A percentile compares a stretch with the other conserved stretches of the same genome.
phyloP scores from a whole-genome alignment of 2,797 vertebrate species.

The Mormyrus hasselquistii region DNA sequence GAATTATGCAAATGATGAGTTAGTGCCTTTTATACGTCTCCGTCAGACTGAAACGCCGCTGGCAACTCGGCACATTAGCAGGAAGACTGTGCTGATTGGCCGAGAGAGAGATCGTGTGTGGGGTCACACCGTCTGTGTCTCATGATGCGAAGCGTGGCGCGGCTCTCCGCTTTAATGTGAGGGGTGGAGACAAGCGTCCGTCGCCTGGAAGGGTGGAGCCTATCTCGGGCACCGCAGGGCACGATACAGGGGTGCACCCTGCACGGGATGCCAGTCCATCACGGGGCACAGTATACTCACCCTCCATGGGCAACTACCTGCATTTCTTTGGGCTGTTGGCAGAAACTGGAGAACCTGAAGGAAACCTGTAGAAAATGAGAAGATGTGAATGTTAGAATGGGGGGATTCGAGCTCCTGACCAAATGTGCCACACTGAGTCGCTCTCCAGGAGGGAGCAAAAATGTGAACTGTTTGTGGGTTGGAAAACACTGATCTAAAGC shows the following conservation, averaged over 20 bases:
- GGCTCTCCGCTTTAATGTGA: neutral
- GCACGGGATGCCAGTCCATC: neutral
- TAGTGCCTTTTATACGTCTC: neutral
- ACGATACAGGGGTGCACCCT: neutral
- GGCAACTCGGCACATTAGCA: constrained; percentile 7
- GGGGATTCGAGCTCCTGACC: neutral
- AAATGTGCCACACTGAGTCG: neutral
- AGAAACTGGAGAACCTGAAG: neutral
- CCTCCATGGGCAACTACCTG: neutral
- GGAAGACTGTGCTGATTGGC: neutral
- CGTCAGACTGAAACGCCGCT: neutral
- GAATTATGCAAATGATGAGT: constrained; percentile 19
- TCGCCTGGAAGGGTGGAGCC: neutral
- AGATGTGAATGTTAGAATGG: neutral
- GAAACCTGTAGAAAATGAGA: neutral
- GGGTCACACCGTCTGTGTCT: neutral
- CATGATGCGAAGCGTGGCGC: neutral
- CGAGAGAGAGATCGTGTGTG: neutral
- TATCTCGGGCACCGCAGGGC: neutral
- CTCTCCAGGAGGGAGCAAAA: neutral
- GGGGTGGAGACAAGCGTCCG: neutral
- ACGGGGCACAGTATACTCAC: neutral
- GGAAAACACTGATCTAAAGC: neutral
- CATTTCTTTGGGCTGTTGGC: neutral
- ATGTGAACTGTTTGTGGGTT: neutral